These are phyloP conservation scores for Oscheius onirici DNA, from an alignment of 2,888 invertebrate species.

Conservation along the genomic window DNA sequence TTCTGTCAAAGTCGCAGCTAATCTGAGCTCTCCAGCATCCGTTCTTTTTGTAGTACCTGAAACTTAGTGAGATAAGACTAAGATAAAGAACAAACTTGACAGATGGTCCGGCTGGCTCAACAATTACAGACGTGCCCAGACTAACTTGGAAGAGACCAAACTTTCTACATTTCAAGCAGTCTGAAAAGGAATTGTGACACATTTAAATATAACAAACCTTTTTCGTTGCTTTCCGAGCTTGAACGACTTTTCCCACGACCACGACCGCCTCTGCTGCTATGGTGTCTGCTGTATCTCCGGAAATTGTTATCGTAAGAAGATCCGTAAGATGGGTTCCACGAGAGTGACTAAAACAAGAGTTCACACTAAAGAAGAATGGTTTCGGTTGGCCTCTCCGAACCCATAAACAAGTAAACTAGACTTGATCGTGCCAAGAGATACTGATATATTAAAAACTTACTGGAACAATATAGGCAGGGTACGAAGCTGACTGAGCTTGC, in stretches of 20 bases:
- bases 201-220: not conserved
- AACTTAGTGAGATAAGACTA: not conserved
- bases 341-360: not conserved
- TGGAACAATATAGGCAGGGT: not conserved
- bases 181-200: not conserved
- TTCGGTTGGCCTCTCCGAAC: no score
- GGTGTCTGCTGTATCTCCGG: no score
- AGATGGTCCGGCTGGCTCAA: not conserved
- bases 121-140: no score
- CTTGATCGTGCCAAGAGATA: not conserved
- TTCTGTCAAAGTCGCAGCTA: not conserved
- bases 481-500: not conserved
- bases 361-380: no score
- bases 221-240: not conserved
- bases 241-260: not conserved
- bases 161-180: constrained; percentile 1
- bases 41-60: not conserved
- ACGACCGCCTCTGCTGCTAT: not conserved
- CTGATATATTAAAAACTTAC: not conserved
- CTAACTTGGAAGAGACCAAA: not conserved
- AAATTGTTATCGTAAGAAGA: not conserved
- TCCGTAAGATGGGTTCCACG: not conserved
- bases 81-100: not conserved
- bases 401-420: no score
- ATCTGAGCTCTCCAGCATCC: not conserved